Base-by-base conservation (phyloP, 2,797 vertebrate genomes). In the Hypotaenidia philippensis region DNA sequence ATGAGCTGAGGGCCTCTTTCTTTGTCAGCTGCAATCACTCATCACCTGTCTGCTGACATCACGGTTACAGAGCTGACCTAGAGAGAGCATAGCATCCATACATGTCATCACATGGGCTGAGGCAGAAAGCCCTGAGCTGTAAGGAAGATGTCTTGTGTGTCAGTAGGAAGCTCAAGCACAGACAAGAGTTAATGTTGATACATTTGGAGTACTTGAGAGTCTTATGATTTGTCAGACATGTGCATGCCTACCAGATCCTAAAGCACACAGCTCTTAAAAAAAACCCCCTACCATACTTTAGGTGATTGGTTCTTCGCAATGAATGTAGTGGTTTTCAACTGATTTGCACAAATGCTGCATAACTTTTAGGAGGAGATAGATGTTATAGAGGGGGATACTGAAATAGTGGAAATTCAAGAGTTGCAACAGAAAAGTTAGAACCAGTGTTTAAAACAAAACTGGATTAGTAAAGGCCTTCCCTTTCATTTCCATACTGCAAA, bases 51-150 rank as follows among this genome's bases (percentile, higher is more conserved):
- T 76, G n/a, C 68, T 79, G 61, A 47, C 0, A 0, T 49, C 16
- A 63, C 1, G 1, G 27, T 69, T 44, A 72, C 63, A 57, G 72
- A 89, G 36, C 49, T 79, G 77, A 86, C 40, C 23, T 66, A 26
- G 7, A n/a, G 23, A 70, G 17, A 32, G 8, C 0, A 0, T 22
- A 18, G 57, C 53, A 49, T 64, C 50, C 1, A 0, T 38, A 8
- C 0, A 2, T 9, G 6, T 34, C 27, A 12, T 68, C 49, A 15
- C 13, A 1, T 40, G 22, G 34, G 34, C 40, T 8, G 14, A 26
- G 21, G n/a, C 2, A 4, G 29, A 36, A n/a, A 41, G 14, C 57
- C 20, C 20, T 72, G 52, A 50, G 29, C 49, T 53, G 23, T 15
- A 12, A 31, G 49, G 34, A 71, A 92, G 17, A 52, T 10, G 27